Evolutionary conservation across 2,888 invertebrate species (phyloP).

Genomic region (Mesoligia furuncula): DNA sequence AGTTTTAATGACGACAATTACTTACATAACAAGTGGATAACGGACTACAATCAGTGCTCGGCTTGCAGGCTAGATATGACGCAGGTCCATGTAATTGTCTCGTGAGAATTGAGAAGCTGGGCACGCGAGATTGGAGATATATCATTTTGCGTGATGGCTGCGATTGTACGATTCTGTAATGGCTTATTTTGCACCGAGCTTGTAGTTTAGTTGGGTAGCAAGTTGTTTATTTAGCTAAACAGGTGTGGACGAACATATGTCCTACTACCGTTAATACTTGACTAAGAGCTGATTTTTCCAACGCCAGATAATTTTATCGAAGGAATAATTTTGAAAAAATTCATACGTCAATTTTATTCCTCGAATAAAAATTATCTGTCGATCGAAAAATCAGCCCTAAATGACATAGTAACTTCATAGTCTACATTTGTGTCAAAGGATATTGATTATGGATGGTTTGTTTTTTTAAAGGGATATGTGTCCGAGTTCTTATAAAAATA

Average conservation of each 20-base stretch:
- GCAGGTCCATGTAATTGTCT: conserved; percentile 35
- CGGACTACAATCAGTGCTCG: conserved; percentile 33
- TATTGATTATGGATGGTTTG: not conserved
- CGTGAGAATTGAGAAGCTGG: conserved; percentile 18
- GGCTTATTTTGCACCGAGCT: not conserved
- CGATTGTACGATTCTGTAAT: not conserved
- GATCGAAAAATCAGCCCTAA: no score
- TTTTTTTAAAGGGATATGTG: not conserved
- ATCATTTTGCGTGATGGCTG: conserved; percentile 6
- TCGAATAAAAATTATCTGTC: no score
- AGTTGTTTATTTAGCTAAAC: not conserved
- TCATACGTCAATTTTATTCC: no score
- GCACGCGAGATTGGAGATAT: not conserved
- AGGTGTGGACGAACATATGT: not conserved
- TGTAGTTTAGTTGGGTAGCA: not conserved
- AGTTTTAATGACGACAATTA: conserved; percentile 70
- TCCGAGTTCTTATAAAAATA: not conserved
- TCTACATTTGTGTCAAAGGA: not conserved
- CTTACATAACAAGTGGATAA: conserved; percentile 70
- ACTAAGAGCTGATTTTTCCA: no score
- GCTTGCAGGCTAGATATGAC: conserved; percentile 24
- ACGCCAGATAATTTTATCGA: no score
- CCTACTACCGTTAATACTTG: no score
- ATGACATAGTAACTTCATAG: not conserved
- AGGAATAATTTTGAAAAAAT: no score